phyloP scores from a whole-genome alignment of 2,888 invertebrate species.

The Nomada fucata region DNA sequence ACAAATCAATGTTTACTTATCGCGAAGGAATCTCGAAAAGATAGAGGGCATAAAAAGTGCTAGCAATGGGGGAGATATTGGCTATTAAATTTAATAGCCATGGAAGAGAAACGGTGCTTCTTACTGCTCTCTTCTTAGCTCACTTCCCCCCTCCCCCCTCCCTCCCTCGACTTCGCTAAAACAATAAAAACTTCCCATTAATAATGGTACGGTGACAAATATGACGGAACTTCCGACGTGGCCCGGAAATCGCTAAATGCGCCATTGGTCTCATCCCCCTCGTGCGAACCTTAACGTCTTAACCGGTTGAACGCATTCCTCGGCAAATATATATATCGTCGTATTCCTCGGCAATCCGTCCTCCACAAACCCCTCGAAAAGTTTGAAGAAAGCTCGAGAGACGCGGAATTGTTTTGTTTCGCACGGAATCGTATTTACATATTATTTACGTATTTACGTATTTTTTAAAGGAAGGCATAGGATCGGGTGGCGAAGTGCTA shows the following conservation, averaged over 20 bases:
- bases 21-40: conserved; percentile 47
- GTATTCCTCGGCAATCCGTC: too few species aligned
- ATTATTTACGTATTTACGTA: too few species aligned
- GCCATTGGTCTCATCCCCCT: conserved; percentile 40
- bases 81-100: conserved; percentile 81
- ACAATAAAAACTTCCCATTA: conserved; percentile 68
- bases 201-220: conserved; percentile 77
- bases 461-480: too few species aligned
- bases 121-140: conserved; percentile 51
- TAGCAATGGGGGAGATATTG: conserved; percentile 51
- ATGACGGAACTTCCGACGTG: conserved; percentile 79
- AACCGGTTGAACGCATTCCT: not conserved
- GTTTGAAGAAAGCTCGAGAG: too few species aligned
- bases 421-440: too few species aligned
- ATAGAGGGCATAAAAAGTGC: conserved; percentile 48
- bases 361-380: too few species aligned
- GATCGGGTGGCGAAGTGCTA: too few species aligned
- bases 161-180: conserved; percentile 54
- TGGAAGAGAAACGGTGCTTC: conserved; percentile 60
- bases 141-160: conserved; percentile 19
- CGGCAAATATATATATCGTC: conserved; percentile 6
- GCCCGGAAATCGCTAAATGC: conserved; percentile 78
- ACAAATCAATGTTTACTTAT: conserved; percentile 49
- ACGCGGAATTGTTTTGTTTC: too few species aligned
- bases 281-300: conserved; percentile 8